Base-by-base conservation (phyloP, 2,888 invertebrate genomes). In the Brenthis hecate region DNA sequence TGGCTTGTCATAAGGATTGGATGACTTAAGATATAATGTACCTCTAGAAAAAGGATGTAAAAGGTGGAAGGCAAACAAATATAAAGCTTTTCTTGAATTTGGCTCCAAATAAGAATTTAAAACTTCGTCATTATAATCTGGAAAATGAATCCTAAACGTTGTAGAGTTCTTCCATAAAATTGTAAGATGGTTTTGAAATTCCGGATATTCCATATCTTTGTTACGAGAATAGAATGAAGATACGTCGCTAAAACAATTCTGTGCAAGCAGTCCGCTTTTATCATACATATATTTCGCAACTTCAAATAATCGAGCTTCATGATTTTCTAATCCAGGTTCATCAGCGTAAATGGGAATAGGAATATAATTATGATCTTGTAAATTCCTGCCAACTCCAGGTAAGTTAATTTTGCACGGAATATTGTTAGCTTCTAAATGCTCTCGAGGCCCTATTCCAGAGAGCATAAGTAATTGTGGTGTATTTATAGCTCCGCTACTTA, bases 1-100 rank as follows among this genome's bases (percentile, higher is more conserved):
- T 0, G 96, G 96, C 65, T 93, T 85, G 6, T 94, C 94, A 36
- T 85, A 80, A 0, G 95, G 95, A 80, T 96, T 82, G 0, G 81
- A 84, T 0, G 94, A 93, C 56, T 86, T 88, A 6, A 97, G 82
- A 58, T 87, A 85, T 19, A 97, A 80, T 56, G 79, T 82, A 55
- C 95, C 95, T 14, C 84, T 88, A 0, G 94, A 94, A 76, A 86
- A 81, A 0, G 94, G 94, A 74, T 92, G 89, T 1, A 93, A 71
- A 1, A 94, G 76, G 14, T 85, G 80, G 0, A 93, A 83, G 0
- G 80, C 74, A 56, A 89, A 80, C 0, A 81, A 28, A 1, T 93
- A 81, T 0, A 93, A 54, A 6, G 83, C 76, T 50, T 84, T 70
- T 0, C 86, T 73, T 54, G 75, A 73, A 73, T 83, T 87, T 13